Evolutionary conservation across 2,888 invertebrate species (phyloP).

Genomic region (Cephonodes hylas): DNA sequence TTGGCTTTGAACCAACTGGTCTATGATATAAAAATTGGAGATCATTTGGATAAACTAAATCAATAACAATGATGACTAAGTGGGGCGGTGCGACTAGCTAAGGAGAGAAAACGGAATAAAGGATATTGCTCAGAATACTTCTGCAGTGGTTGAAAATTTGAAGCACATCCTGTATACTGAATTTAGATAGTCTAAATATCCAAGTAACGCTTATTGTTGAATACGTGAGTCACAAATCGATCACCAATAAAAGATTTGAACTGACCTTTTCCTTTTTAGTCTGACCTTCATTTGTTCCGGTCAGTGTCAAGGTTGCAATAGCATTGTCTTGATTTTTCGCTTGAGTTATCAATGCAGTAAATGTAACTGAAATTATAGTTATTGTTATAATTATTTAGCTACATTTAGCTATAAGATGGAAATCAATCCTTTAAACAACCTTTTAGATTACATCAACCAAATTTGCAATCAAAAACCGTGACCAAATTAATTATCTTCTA

Average conservation of each 20-base stretch:
- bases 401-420: not conserved
- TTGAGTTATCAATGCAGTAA: not conserved
- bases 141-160: too few species aligned
- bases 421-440: not conserved
- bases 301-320: not conserved
- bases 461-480: not conserved
- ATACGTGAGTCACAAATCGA: not conserved
- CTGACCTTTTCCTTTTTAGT: not conserved
- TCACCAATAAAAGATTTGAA: not conserved
- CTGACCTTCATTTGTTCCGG: constrained; percentile 1
- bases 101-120: too few species aligned
- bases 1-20: too few species aligned
- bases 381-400: not conserved
- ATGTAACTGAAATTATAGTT: not conserved
- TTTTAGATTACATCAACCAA: not conserved
- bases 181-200: not conserved
- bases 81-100: too few species aligned
- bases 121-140: too few species aligned
- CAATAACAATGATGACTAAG: too few species aligned
- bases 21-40: too few species aligned
- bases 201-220: not conserved
- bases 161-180: too few species aligned
- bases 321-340: constrained; percentile 22
- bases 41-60: too few species aligned
- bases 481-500: not conserved